Conservation (phyloP, 2,797 vertebrate genomes). For the Sebastiscus tertius region DNA sequence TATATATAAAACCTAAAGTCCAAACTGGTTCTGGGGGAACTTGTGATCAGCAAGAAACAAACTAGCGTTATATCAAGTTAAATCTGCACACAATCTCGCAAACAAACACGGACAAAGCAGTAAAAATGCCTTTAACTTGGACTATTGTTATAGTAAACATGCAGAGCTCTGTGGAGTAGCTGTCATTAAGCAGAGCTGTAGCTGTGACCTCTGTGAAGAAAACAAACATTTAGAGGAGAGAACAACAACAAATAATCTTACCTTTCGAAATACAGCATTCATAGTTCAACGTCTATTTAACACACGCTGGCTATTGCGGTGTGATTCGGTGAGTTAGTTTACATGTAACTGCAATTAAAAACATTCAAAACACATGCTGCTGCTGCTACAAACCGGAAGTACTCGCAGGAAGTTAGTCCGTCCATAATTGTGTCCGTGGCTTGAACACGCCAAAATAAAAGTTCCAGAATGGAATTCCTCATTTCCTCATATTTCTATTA, state of each 20-base stretch:
- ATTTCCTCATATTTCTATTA: background rate
- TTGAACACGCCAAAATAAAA: background rate
- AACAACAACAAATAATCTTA: background rate
- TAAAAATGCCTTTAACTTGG: background rate
- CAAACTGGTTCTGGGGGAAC: too few species aligned
- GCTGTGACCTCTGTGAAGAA: conserved; percentile 44
- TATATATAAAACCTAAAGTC: too few species aligned
- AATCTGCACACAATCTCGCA: background rate
- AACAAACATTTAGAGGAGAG: background rate
- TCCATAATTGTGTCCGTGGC: background rate
- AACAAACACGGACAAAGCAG: background rate
- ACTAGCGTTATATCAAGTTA: background rate
- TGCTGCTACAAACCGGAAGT: background rate
- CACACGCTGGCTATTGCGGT: accelerated
- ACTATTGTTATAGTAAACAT: background rate
- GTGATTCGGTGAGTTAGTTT: too few species aligned
- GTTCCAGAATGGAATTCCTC: too few species aligned
- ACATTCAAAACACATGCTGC: background rate
- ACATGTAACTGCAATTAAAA: background rate
- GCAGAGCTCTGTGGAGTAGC: background rate
- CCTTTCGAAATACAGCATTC: conserved; percentile 60
- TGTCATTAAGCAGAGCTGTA: background rate
- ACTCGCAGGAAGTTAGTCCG: background rate
- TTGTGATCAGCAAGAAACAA: too few species aligned
- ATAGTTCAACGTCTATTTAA: conserved; percentile 7